Percentiles rank a stretch among this genome's conserved stretches.
phyloP scores from a whole-genome alignment of 2,113 vertebrate genomes.

The Poeciliopsis occidentalis region DNA sequence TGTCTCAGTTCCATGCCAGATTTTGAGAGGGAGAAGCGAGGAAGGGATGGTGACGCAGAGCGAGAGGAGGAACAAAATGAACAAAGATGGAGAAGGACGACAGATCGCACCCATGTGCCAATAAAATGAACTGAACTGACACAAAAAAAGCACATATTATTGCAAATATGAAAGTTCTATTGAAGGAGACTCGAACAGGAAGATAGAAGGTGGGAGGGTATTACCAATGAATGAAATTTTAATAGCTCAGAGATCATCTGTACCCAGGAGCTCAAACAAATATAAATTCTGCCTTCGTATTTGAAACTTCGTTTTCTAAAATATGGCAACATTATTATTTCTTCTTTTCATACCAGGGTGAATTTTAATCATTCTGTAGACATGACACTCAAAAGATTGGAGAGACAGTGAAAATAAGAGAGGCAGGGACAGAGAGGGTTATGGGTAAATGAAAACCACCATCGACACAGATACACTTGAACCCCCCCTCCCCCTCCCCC shows the following conservation, averaged over 20 bases:
- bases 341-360: constrained; percentile 27
- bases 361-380: constrained; percentile 64
- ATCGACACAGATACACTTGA: constrained; percentile 32
- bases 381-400: constrained; percentile 47
- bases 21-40: constrained; percentile 50
- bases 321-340: constrained; percentile 25
- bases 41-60: constrained; percentile 46
- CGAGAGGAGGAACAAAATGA: constrained; percentile 56
- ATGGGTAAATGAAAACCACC: constrained; percentile 63
- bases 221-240: constrained; percentile 65
- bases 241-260: constrained; percentile 55
- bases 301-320: constrained; percentile 40
- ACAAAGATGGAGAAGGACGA: constrained; percentile 58
- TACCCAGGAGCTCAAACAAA: constrained; percentile 53
- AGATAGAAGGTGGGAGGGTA: constrained; percentile 51
- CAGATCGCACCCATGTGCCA: constrained; percentile 59
- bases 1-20: constrained; percentile 63
- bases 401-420: constrained; percentile 48
- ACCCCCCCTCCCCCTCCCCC: too few species aligned
- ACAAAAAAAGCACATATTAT: constrained; percentile 60
- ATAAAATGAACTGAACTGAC: constrained; percentile 63
- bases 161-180: constrained; percentile 46
- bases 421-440: constrained; percentile 60
- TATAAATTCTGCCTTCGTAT: constrained; percentile 52
- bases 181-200: constrained; percentile 30